Evolutionary conservation across 2,113 vertebrate genomes (phyloP).

Genomic region (Pitta sordida): DNA sequence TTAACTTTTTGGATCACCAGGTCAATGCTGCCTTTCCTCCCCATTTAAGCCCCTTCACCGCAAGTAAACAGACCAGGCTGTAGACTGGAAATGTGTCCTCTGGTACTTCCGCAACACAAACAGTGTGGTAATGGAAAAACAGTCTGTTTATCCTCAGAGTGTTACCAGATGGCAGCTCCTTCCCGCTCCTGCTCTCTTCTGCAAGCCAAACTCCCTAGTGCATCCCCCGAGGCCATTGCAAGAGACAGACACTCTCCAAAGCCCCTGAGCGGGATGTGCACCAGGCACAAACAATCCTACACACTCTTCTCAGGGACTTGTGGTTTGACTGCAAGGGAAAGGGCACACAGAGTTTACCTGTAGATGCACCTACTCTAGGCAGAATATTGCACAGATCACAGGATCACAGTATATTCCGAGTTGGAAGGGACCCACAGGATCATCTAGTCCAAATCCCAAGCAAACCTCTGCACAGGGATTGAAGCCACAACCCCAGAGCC

Average conservation of each 20-base stretch:
- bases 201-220: neutral
- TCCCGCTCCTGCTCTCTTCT: neutral
- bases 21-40: conserved; percentile 12
- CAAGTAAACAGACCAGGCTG: conserved; percentile 8
- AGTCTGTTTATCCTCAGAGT: conserved; percentile 43
- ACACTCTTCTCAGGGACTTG: rapidly evolving
- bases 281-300: rapidly evolving
- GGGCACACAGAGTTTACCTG: neutral
- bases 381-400: neutral
- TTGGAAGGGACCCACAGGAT: too few relatives aligned
- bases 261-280: rapidly evolving
- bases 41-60: neutral
- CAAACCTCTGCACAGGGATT: too few relatives aligned
- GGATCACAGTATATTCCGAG: too few relatives aligned
- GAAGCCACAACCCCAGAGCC: too few relatives aligned
- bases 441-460: too few relatives aligned
- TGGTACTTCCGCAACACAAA: conserved; percentile 42
- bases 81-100: conserved; percentile 34
- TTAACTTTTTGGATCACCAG: neutral
- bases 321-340: neutral
- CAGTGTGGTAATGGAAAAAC: conserved; percentile 50
- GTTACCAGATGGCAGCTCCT: conserved; percentile 43
- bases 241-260: neutral
- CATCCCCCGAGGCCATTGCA: rapidly evolving
- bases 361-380: too few relatives aligned